A percentile compares a stretch with the other conserved stretches of the same genome.
These are phyloP conservation scores for Saccopteryx bilineata DNA, from an alignment of 2,113 vertebrate genomes.

Conservation along the genomic window DNA sequence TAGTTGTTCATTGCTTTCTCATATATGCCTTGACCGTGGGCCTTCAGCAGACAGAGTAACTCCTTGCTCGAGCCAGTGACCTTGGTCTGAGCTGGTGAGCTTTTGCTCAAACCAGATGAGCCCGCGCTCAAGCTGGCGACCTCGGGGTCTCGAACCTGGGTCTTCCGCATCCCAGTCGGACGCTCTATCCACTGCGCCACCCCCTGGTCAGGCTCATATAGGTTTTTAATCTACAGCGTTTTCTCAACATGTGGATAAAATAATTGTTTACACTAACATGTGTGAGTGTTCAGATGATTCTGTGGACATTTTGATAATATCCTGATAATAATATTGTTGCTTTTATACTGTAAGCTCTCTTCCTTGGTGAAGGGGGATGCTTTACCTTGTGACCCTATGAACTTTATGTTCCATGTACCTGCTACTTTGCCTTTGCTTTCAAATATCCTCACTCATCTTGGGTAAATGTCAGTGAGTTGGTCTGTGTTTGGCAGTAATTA, in stretches of 20 bases:
- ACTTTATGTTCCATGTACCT: background rate
- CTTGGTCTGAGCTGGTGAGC: no score
- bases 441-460: background rate
- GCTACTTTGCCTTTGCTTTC: background rate
- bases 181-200: no score
- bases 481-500: background rate
- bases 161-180: no score
- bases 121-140: no score
- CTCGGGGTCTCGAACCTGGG: no score
- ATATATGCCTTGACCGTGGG: no score
- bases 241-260: background rate
- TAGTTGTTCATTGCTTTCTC: no score
- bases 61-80: no score
- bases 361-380: background rate
- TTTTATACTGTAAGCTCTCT: background rate
- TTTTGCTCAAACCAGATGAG: no score
- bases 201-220: background rate
- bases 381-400: background rate
- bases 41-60: no score
- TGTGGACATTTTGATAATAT: background rate
- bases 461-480: background rate
- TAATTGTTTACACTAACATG: background rate
- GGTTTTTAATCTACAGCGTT: background rate
- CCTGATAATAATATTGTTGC: background rate
- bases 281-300: background rate